Percentiles rank a stretch among this genome's conserved stretches.
Conservation (phyloP, 1,140 invertebrate genomes). For the Ylistrum balloti region DNA sequence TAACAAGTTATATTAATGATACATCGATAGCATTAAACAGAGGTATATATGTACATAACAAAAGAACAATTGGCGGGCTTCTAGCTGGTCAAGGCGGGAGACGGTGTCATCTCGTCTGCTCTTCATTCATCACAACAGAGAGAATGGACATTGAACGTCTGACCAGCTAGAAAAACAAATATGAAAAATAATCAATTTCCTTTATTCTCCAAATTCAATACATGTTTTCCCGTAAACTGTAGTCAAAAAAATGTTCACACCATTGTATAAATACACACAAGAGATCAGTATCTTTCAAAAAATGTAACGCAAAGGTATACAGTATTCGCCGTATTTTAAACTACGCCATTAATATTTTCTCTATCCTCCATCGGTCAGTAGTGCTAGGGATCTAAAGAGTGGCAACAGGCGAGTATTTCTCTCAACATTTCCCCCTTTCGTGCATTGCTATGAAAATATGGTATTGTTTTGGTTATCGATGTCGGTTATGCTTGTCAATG, state of each 20-base stretch:
- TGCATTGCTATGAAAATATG: too few species aligned
- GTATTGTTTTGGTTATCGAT: too few species aligned
- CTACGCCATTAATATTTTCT: too few species aligned
- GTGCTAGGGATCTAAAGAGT: too few species aligned
- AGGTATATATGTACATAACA: background rate
- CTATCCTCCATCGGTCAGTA: too few species aligned
- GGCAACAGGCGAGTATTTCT: too few species aligned
- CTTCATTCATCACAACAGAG: background rate
- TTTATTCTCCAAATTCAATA: background rate
- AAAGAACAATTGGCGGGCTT: background rate
- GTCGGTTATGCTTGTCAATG: too few species aligned
- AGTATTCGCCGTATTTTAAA: too few species aligned
- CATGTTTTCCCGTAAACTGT: background rate
- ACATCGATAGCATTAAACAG: background rate
- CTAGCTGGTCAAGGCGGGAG: background rate
- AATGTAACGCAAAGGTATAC: too few species aligned
- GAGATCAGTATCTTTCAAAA: too few species aligned
- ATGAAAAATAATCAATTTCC: background rate
- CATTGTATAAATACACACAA: too few species aligned
- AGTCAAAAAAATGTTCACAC: background rate
- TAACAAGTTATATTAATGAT: background rate
- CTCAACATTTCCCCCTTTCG: too few species aligned
- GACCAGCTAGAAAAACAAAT: background rate
- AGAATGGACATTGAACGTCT: conserved; percentile 8
- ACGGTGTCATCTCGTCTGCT: background rate